These are phyloP conservation scores for Rallus limicola DNA, from an alignment of 2,113 vertebrate genomes.

Conservation along the genomic window DNA sequence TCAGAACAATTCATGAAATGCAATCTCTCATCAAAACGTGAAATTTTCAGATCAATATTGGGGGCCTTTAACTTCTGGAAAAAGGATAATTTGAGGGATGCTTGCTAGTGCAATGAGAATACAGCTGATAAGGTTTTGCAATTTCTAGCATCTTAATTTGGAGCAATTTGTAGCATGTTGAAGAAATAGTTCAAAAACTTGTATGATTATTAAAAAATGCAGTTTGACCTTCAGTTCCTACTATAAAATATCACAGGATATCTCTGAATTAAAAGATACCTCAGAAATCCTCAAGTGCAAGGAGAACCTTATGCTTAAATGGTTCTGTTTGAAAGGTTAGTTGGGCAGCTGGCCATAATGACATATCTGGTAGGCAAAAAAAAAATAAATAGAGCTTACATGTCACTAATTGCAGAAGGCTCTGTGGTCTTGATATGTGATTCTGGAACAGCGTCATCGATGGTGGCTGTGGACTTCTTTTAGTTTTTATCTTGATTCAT, in stretches of 20 bases:
- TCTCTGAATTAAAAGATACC: neutral
- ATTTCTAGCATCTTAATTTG: neutral
- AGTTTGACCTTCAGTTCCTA: neutral
- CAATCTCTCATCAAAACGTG: neutral
- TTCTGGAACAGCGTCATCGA: neutral
- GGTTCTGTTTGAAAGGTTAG: neutral
- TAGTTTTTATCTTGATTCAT: neutral
- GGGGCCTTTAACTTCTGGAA: neutral
- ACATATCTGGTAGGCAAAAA: neutral
- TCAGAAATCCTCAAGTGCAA: neutral
- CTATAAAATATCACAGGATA: neutral
- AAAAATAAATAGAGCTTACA: neutral
- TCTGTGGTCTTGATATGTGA: neutral
- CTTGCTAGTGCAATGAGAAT: neutral
- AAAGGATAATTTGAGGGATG: neutral
- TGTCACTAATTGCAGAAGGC: neutral
- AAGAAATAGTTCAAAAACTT: neutral
- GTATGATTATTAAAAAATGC: neutral
- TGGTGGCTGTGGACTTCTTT: neutral
- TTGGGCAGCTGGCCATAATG: neutral
- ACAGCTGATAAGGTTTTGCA: neutral
- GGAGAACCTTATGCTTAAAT: neutral
- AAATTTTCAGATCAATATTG: neutral
- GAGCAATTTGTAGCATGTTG: neutral
- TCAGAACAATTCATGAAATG: neutral